phyloP scores from a whole-genome alignment of 1,140 invertebrate genomes.

The Listronotus bonariensis region DNA sequence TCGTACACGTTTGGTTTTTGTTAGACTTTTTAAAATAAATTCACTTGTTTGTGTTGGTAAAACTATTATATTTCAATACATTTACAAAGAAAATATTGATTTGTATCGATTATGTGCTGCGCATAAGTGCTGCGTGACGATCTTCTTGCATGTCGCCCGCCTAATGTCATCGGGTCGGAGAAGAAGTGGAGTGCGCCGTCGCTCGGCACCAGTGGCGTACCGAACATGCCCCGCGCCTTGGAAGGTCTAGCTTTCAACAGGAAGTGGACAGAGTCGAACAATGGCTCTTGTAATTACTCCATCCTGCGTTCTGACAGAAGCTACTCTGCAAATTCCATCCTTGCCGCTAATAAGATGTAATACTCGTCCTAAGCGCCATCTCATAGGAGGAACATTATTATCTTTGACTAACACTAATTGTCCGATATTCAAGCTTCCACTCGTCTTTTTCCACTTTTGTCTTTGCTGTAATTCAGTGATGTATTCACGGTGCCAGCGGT shows the following conservation, averaged over 20 bases:
- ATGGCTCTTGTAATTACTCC: slow-evolving; percentile 28
- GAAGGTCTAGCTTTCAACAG: slow-evolving; percentile 6
- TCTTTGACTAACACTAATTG: not conserved
- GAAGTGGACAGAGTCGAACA: no score
- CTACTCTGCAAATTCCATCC: slow-evolving; percentile 33
- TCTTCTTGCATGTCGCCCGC: no score
- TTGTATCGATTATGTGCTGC: no score
- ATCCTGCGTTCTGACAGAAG: slow-evolving; percentile 34
- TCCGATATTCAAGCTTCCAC: not conserved
- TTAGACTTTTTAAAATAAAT: no score
- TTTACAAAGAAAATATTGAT: no score
- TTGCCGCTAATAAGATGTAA: slow-evolving; percentile 28
- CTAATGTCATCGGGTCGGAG: no score
- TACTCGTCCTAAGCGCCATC: slow-evolving; percentile 42
- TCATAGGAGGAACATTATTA: slow-evolving; percentile 9
- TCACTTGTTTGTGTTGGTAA: no score
- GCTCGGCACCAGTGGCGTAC: no score
- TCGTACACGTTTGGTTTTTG: no score
- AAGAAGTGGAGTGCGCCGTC: no score
- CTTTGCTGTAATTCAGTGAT: slow-evolving; percentile 1
- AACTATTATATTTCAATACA: no score
- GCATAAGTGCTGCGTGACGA: no score
- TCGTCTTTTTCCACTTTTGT: not conserved
- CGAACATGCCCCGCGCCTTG: slow-evolving; percentile 5
- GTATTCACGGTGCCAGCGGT: slow-evolving; percentile 1